phyloP scores from a whole-genome alignment of 2,888 invertebrate genomes.

The Drosophila mimetica region DNA sequence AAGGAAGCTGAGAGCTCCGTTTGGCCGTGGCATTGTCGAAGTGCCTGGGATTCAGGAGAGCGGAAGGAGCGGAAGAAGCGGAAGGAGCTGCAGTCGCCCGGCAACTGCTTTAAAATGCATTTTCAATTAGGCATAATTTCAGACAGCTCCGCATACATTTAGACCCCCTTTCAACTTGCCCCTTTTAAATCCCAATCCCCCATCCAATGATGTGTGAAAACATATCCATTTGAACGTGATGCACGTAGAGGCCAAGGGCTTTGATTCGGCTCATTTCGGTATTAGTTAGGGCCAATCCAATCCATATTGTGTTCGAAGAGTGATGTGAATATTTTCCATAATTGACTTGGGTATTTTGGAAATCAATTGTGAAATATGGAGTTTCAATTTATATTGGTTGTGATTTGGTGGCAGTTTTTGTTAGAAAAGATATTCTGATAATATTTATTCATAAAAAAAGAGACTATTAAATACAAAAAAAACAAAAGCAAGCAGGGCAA shows the following conservation, averaged over 20 bases:
- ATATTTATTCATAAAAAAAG: too few species aligned
- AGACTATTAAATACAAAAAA: too few species aligned
- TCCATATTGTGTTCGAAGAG: slow-evolving; percentile 18
- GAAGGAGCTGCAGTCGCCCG: slow-evolving; percentile 31
- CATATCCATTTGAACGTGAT: slow-evolving; percentile 32
- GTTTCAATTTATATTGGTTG: background rate
- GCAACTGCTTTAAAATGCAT: slow-evolving; percentile 77
- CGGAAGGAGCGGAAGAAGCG: background rate
- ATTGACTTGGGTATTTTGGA: slow-evolving; percentile 15
- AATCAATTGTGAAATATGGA: background rate
- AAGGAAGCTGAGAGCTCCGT: slow-evolving; percentile 40
- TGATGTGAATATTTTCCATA: slow-evolving; percentile 16
- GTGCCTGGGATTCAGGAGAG: slow-evolving; percentile 14
- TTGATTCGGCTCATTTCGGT: slow-evolving; percentile 23
- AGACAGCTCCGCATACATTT: slow-evolving; percentile 47
- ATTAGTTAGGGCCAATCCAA: slow-evolving; percentile 9
- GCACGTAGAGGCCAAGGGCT: slow-evolving; percentile 22
- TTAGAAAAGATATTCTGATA: too few species aligned
- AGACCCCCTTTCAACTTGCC: background rate
- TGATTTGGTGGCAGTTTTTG: background rate
- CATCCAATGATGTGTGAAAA: slow-evolving; percentile 43
- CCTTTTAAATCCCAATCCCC: background rate
- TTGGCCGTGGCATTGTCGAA: slow-evolving; percentile 45
- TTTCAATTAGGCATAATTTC: slow-evolving; percentile 77
- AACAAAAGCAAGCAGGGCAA: too few species aligned